Conservation (phyloP, 2,797 vertebrate species). For the Dallia pectoralis region DNA sequence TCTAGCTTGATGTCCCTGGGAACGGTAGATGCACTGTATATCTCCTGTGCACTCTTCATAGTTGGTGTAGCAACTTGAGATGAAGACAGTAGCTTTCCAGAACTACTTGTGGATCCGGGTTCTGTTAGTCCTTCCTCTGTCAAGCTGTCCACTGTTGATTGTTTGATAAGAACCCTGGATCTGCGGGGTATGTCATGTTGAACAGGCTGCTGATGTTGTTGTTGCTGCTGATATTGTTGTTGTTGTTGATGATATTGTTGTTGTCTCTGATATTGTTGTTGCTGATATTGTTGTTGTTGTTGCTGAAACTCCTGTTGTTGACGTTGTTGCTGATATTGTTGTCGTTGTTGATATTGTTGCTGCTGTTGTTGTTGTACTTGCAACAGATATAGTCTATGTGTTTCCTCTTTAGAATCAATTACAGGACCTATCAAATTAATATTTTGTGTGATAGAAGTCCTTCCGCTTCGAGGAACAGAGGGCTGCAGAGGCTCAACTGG, state of each 20-base stretch:
- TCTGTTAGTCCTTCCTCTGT: conserved; percentile 53
- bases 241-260: not conserved
- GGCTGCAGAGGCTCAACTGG: conserved; percentile 23
- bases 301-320: not conserved
- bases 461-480: conserved; percentile 5
- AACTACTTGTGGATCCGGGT: conserved; percentile 19
- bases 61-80: conserved; percentile 19
- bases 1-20: conserved; percentile 28
- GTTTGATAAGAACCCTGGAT: conserved; percentile 66
- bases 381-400: conserved; percentile 39
- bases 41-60: conserved; percentile 12
- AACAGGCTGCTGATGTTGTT: not conserved
- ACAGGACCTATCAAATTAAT: conserved; percentile 9
- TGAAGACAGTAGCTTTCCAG: not conserved
- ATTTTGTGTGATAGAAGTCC: conserved; percentile 14
- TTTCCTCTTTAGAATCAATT: conserved; percentile 34
- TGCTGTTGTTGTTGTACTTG: conserved; percentile 38
- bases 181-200: conserved; percentile 29
- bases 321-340: not conserved
- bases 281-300: not conserved
- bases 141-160: conserved; percentile 64
- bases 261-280: not conserved
- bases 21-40: conserved; percentile 12
- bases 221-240: not conserved
- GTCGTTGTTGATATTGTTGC: not conserved